Conservation (phyloP, 2,113 vertebrate genomes). For the Bambusicola thoracicus region DNA sequence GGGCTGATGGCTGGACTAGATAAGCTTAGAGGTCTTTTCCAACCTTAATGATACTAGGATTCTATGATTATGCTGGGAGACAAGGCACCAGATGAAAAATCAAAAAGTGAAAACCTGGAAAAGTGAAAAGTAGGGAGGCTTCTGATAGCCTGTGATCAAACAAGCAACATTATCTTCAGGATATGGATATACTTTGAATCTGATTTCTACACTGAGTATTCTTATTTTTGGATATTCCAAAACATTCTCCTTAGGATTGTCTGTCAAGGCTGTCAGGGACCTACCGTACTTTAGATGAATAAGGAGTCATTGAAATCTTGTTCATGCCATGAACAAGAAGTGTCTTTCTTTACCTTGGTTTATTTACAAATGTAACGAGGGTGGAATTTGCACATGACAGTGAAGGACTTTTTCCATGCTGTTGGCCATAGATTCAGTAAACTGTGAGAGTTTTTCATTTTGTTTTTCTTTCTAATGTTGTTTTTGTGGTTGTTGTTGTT, state of each 20-base stretch:
- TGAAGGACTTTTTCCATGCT: neutral
- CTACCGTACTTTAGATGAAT: neutral
- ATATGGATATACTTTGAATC: neutral
- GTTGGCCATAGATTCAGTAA: neutral
- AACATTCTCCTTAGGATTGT: neutral
- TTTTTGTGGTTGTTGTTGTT: neutral
- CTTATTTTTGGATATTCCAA: neutral
- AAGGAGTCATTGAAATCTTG: neutral
- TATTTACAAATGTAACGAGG: neutral
- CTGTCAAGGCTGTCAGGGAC: neutral
- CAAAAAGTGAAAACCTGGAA: neutral
- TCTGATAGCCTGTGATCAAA: neutral
- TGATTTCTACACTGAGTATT: neutral
- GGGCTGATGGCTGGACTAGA: too few relatives aligned
- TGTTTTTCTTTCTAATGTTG: neutral
- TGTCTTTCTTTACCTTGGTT: neutral
- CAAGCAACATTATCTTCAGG: neutral
- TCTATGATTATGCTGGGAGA: neutral
- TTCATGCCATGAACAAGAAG: neutral
- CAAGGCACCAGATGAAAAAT: neutral
- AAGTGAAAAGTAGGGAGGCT: neutral
- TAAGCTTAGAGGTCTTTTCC: too few relatives aligned
- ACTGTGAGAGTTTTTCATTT: fast-evolving
- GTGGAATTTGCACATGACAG: neutral
- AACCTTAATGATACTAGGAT: too few relatives aligned